Evolutionary conservation across 2,797 vertebrate genomes (phyloP), one percentile per base, ranked within the genome.

Genomic region (Alca torda): DNA sequence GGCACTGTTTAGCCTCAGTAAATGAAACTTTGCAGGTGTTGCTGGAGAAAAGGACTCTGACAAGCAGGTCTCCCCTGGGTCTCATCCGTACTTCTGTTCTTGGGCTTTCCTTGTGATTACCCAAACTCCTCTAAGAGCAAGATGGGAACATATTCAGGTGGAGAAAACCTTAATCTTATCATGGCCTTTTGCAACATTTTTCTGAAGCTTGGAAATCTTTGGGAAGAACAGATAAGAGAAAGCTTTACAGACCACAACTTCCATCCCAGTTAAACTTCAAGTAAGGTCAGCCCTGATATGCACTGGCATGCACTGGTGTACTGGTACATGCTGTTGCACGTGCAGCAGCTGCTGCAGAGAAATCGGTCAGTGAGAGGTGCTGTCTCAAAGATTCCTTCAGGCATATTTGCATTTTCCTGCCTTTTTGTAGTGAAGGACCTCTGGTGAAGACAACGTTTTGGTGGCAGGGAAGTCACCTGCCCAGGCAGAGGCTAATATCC

Each of bases 251-350:
- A n/a, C 23, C 12, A 8, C n/a, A 78, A 3, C 37, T 57, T 83
- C 61, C n/a, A 43, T 33, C 54, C 48, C 28, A 39, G 37, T 64
- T 75, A 28, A 64, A 51, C 23, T 74, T 50, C 16, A 39, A 13
- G 13, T 8, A 9, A n/a, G n/a, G 6, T 64, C 50, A 43, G 56
- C 31, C 39, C 45, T 25, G 37, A 7, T 68, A 20, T 14, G 28
- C 33, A 6, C 46, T 72, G 59, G 65, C 26, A 39, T 18, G 23
- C 24, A 13, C 59, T 59, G 51, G 45, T 56, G 2, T 50, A 5
- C 59, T 57, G 51, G 51, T 56, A 3, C 37, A 7, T 15, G 1
- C 25, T 31, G 46, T 26, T 59, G 10, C 0, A 35, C 4, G 1
- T 11, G 21, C 39, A 65, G 46, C 59, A 57, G n/a, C 9, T 53